Conservation (phyloP, 2,888 invertebrate genomes). For the Philaethria dido region DNA sequence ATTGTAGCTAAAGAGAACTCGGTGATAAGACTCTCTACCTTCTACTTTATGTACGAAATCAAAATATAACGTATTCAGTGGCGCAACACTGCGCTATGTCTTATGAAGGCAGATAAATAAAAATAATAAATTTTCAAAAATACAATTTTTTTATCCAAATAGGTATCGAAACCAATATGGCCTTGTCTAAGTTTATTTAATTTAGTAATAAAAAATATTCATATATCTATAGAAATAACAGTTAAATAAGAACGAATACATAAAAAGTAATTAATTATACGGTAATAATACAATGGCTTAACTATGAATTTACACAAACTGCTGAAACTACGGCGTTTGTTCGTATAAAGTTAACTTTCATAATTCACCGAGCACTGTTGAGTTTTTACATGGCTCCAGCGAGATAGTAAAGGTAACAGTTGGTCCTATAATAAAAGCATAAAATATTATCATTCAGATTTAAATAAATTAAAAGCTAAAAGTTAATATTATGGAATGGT, state of each 20-base stretch:
- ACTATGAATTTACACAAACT: conserved; percentile 7
- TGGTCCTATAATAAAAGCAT: conserved; percentile 1
- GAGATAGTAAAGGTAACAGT: conserved; percentile 13
- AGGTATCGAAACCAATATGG: no score
- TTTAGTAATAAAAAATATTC: no score
- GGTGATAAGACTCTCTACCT: no score
- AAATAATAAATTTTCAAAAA: no score
- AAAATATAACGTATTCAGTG: no score
- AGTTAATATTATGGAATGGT: neutral
- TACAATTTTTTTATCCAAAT: no score
- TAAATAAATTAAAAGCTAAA: neutral
- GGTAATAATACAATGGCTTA: neutral
- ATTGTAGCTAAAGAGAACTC: no score
- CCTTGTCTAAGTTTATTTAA: no score
- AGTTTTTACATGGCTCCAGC: conserved; percentile 11
- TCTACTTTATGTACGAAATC: no score
- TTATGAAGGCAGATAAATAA: no score
- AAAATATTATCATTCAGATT: conserved; percentile 6
- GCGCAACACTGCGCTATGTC: no score
- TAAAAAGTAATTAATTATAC: neutral
- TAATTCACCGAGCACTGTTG: conserved; percentile 4
- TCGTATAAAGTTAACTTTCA: conserved; percentile 10
- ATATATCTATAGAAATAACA: no score
- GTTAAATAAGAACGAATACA: neutral
- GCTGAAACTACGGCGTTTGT: neutral